Percentiles rank a stretch among this genome's conserved stretches.
Conservation (phyloP, 2,888 invertebrate species). For the Microctonus brassicae region DNA sequence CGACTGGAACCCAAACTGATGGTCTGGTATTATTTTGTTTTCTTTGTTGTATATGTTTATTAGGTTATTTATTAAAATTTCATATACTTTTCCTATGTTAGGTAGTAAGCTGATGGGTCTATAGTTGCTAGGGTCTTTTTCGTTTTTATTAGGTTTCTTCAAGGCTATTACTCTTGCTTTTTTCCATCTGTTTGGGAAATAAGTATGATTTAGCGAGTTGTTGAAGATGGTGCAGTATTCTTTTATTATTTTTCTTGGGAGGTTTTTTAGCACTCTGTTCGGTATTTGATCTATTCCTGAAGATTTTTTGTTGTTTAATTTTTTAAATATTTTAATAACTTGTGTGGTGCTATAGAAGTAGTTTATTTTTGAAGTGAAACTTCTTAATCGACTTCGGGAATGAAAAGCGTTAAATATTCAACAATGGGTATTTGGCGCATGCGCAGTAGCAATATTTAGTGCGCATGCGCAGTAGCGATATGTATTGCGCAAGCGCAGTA, state of each 20-base stretch:
- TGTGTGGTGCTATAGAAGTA: constrained; percentile 11
- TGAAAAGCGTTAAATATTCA: too few species aligned
- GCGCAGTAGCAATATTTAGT: too few species aligned
- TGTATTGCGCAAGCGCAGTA: too few species aligned
- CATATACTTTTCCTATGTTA: constrained; percentile 31
- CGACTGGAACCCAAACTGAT: constrained; percentile 32
- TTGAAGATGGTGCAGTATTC: constrained; percentile 6
- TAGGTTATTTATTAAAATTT: neutral
- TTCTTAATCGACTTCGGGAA: too few species aligned
- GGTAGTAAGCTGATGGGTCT: constrained; percentile 40
- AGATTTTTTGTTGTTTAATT: constrained; percentile 28
- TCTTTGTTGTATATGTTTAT: neutral
- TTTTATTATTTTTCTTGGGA: neutral
- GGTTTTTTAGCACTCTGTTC: constrained; percentile 21
- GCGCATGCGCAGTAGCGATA: too few species aligned
- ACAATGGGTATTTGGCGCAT: too few species aligned
- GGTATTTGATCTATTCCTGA: constrained; percentile 22
- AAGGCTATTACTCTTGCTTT: neutral
- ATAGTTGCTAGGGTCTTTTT: neutral
- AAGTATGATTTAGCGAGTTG: constrained; percentile 2
- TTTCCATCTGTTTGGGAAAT: constrained; percentile 15
- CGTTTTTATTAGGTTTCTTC: neutral
- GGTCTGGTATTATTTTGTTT: neutral
- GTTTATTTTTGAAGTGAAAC: too few species aligned
- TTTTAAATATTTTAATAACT: constrained; percentile 12